Evolutionary conservation across 2,888 invertebrate species (phyloP).

Genomic region (Entomobrya multifasciata): DNA sequence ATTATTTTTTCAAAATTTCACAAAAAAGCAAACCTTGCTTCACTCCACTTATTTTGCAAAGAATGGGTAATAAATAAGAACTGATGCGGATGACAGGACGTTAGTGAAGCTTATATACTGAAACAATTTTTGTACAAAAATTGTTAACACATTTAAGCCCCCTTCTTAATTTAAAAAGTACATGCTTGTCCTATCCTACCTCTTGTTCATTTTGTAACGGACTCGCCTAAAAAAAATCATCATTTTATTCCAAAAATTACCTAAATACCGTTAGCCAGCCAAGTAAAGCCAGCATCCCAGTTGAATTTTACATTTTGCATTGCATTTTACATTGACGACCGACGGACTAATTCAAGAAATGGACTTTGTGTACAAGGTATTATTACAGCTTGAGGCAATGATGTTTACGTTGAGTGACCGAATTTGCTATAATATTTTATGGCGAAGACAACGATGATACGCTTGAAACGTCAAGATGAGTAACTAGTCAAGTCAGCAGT

Average conservation of each 20-base stretch:
- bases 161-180: not conserved
- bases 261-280: conserved; percentile 13
- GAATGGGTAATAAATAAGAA: conserved; percentile 47
- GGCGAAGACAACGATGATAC: conserved; percentile 28
- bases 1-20: not conserved
- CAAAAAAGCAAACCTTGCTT: conserved; percentile 5
- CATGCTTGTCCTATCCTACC: not conserved
- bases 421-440: conserved; percentile 47
- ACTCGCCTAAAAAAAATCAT: conserved; percentile 7
- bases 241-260: conserved; percentile 40
- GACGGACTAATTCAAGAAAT: conserved; percentile 38
- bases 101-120: conserved; percentile 59
- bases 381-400: not conserved
- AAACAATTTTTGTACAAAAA: conserved; percentile 50
- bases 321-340: conserved; percentile 21
- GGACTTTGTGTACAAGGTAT: conserved; percentile 41
- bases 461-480: conserved; percentile 45
- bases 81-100: conserved; percentile 50
- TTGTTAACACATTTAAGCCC: conserved; percentile 18
- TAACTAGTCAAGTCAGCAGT: not conserved
- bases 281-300: not conserved
- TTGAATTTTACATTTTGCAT: conserved; percentile 10
- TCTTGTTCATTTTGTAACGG: conserved; percentile 39
- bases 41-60: conserved; percentile 13
- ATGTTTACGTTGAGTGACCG: conserved; percentile 34